Percentiles rank a stretch among this genome's conserved stretches.
Conservation (phyloP, 2,113 vertebrate species). For the Sylvietta virens region DNA sequence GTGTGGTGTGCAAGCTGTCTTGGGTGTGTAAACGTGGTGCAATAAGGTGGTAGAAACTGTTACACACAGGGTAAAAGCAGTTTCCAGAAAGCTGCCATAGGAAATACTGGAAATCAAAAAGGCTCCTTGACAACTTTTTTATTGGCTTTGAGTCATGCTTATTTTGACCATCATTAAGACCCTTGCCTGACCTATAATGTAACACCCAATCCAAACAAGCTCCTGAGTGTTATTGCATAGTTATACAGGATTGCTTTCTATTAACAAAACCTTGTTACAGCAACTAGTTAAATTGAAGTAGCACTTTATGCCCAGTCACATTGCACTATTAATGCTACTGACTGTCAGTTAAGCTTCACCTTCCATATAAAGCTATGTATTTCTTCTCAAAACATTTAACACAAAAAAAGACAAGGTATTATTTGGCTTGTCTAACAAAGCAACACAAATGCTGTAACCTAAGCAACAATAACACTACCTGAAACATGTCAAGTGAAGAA, state of each 20-base stretch:
- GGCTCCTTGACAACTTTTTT: neutral
- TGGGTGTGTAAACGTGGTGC: neutral
- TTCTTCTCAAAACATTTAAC: neutral
- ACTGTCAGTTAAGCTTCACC: neutral
- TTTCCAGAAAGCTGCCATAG: neutral
- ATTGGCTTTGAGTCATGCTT: neutral
- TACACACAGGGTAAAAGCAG: neutral
- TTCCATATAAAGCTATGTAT: neutral
- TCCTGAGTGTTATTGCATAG: neutral
- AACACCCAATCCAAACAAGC: neutral
- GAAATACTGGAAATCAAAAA: neutral
- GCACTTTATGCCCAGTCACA: neutral
- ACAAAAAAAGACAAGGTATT: rapidly evolving
- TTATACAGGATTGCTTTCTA: neutral
- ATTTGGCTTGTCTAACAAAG: neutral
- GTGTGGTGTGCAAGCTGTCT: neutral
- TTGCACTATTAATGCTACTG: neutral
- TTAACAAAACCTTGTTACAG: neutral
- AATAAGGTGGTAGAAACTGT: neutral
- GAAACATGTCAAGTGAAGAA: neutral
- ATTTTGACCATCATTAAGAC: neutral
- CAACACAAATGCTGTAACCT: neutral
- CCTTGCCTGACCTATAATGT: neutral
- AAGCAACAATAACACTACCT: neutral
- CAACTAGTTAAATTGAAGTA: neutral